Evolutionary conservation across 2,113 vertebrate species (phyloP), one percentile per base, ranked within the genome.

Genomic region (Colossoma macropomum): DNA sequence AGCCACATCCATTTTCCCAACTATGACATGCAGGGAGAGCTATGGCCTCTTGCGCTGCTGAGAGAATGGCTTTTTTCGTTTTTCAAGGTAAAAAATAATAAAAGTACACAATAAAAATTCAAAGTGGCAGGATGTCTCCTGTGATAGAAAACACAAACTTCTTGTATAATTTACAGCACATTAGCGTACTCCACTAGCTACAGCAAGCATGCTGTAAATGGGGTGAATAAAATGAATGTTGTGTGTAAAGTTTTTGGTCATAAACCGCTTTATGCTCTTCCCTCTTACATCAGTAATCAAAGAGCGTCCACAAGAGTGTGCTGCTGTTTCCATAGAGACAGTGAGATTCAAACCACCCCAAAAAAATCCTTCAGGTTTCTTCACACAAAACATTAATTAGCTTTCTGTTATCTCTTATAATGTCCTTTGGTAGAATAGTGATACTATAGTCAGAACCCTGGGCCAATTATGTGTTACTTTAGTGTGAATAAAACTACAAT

Each of bases 261-360:
- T 34, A 34, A 45, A 74, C 12, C 52, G 25, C 25, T 70, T 71
- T 69, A 19, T 15, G 38, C 32, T 80, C 32, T 59, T 59, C 65
- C 25, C 21, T 71, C 34, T 21, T 41, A 71, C 59, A 84, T 68
- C 21, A 27, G 75, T 38, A 79, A 71, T 45, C 25, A 41, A 85
- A 21, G 34, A 72, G 38, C 19, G 69, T n/a, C 74, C 56, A 72
- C 34, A 73, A 45, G 23, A 80, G 28, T 74, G 54, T 68, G 72
- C 3, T 23, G 25, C n/a, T 68, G 73, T 72, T 79, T 85, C 73
- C 25, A 77, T 77, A 73, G 66, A 32, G 45, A 63, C 19, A 7
- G 68, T 19, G 15, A 9, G 30, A 60, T 25, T 60, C 48, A 28
- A 28, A 41, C n/a, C 11, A 21, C 23, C 28, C 19, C 32, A 50